Evolutionary conservation across 2,888 invertebrate genomes (phyloP).

Genomic region (Therioaphis trifolii): DNA sequence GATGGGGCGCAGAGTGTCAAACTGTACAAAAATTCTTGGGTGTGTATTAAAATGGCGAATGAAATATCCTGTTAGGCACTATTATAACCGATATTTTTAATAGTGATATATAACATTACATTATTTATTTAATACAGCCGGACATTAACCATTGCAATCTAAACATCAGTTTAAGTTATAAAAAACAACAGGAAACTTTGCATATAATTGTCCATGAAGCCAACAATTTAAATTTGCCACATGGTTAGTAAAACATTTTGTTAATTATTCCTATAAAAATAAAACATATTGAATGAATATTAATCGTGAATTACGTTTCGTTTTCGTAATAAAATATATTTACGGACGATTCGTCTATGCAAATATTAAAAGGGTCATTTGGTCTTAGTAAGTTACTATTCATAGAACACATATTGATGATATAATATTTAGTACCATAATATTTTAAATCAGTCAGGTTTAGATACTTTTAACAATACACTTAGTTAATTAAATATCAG

Average conservation of each 20-base stretch:
- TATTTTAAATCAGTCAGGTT: too few species aligned
- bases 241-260: conserved; percentile 63
- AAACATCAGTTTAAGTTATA: conserved; percentile 66
- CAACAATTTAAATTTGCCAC: conserved; percentile 64
- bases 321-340: too few species aligned
- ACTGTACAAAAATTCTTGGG: conserved; percentile 66
- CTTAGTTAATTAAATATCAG: too few species aligned
- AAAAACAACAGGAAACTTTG: conserved; percentile 65
- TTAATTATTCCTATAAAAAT: neutral
- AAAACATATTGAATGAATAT: too few species aligned
- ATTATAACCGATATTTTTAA: neutral
- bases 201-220: conserved; percentile 66
- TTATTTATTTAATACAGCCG: conserved; percentile 64
- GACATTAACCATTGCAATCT: conserved; percentile 66
- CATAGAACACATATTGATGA: too few species aligned
- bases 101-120: neutral
- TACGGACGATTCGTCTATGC: too few species aligned
- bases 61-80: too few species aligned
- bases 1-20: conserved; percentile 65
- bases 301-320: too few species aligned
- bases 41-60: conserved; percentile 58
- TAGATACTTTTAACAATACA: too few species aligned
- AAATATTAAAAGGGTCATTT: too few species aligned
- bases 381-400: too few species aligned
- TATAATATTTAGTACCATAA: too few species aligned